Evolutionary conservation across 2,888 invertebrate genomes (phyloP).

Genomic region (Tanaodytes sp.): DNA sequence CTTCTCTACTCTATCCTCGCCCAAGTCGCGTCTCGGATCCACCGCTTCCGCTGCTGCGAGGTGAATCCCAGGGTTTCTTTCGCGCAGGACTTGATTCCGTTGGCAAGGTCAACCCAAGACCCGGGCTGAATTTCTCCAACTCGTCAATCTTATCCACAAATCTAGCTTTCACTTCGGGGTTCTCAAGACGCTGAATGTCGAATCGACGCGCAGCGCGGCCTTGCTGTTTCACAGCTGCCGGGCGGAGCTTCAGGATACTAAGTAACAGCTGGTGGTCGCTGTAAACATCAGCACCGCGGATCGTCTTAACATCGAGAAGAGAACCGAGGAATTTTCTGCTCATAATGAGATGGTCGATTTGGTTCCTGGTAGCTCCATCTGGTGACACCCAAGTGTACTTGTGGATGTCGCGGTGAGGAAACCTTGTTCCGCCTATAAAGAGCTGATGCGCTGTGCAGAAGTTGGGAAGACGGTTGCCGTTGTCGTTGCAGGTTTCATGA

Average conservation of each 20-base stretch:
- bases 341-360: conserved; percentile 26
- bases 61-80: conserved; percentile 9
- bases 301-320: conserved; percentile 17
- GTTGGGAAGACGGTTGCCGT: conserved; percentile 20
- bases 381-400: conserved; percentile 29
- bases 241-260: conserved; percentile 10
- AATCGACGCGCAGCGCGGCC: conserved; percentile 12
- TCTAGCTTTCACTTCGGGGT: not conserved
- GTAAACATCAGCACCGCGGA: conserved; percentile 10
- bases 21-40: conserved; percentile 16
- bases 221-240: not conserved
- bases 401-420: conserved; percentile 25
- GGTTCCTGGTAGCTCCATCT: conserved; percentile 16
- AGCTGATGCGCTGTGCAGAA: conserved; percentile 20
- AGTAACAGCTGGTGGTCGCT: conserved; percentile 34
- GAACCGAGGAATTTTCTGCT: conserved; percentile 20
- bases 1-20: conserved; percentile 13
- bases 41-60: conserved; percentile 11
- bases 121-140: not conserved
- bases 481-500: conserved; percentile 14
- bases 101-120: conserved; percentile 3
- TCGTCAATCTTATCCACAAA: conserved; percentile 11
- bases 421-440: conserved; percentile 18
- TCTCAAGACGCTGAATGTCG: conserved; percentile 15
- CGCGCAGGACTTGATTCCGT: conserved; percentile 2